Evolutionary conservation across 2,113 vertebrate genomes (phyloP).

Genomic region (Phodopus roborovskii): DNA sequence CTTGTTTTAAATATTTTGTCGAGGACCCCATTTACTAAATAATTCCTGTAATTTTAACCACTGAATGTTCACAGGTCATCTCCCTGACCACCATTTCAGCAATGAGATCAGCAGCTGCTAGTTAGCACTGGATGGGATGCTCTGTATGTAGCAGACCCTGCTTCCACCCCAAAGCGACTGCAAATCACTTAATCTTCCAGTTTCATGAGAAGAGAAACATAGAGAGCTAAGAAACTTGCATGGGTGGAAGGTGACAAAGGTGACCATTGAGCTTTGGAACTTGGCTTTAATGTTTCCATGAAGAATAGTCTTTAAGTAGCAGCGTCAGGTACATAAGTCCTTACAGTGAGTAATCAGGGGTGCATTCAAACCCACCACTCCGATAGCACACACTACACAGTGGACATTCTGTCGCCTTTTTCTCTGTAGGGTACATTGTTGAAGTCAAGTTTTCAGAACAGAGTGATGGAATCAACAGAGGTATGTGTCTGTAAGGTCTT

Average conservation of each 20-base stretch:
- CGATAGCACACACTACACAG: background rate
- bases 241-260: background rate
- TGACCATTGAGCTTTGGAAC: fast-evolving
- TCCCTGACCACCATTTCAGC: background rate
- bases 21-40: background rate
- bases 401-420: background rate
- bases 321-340: background rate
- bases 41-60: background rate
- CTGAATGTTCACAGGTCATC: background rate
- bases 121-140: background rate
- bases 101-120: background rate
- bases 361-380: background rate
- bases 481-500: background rate
- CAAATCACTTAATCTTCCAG: background rate
- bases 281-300: background rate
- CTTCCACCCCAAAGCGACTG: background rate
- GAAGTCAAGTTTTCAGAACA: background rate
- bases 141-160: background rate
- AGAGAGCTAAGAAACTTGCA: background rate
- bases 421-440: background rate
- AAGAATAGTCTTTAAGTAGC: background rate
- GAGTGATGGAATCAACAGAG: background rate
- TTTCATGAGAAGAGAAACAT: background rate
- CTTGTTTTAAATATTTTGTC: background rate
- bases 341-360: background rate